Conservation (phyloP, 2,888 invertebrate genomes). For the Belgica antarctica region DNA sequence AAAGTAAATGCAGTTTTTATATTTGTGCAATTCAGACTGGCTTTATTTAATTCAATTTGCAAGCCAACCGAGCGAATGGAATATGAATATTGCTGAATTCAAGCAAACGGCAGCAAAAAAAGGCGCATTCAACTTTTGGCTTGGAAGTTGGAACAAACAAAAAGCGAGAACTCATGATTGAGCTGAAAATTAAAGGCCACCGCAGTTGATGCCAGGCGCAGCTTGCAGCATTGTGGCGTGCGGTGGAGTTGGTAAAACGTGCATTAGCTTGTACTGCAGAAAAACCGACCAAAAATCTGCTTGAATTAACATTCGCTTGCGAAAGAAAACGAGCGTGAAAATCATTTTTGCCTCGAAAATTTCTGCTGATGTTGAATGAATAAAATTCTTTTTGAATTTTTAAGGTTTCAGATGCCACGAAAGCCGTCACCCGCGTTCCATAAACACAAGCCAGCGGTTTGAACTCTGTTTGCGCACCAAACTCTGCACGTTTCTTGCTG, state of each 20-base stretch:
- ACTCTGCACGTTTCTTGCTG: background rate
- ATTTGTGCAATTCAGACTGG: constrained; percentile 32
- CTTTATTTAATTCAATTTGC: constrained; percentile 44
- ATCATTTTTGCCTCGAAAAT: background rate
- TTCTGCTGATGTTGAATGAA: background rate
- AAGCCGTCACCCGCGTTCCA: too few relatives aligned
- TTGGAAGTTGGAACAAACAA: constrained; percentile 13
- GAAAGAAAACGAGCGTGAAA: background rate
- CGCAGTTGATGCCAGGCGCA: background rate
- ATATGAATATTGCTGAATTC: constrained; percentile 3
- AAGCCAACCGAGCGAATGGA: constrained; percentile 22
- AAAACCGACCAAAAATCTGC: background rate
- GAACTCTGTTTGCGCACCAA: too few relatives aligned
- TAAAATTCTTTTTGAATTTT: background rate
- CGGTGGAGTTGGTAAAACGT: constrained; percentile 18
- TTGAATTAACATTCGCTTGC: constrained; percentile 6
- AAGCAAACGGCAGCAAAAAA: background rate
- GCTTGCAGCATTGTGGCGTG: constrained; percentile 10
- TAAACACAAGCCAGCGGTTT: too few relatives aligned
- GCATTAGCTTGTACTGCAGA: background rate
- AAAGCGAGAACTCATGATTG: constrained; percentile 19
- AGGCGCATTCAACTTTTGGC: background rate
- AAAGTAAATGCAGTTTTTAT: constrained; percentile 8
- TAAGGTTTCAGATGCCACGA: too few relatives aligned
- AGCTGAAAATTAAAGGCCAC: constrained; percentile 35